These are phyloP conservation scores for Etheostoma cragini DNA, from an alignment of 2,113 vertebrate genomes.

Conservation along the genomic window DNA sequence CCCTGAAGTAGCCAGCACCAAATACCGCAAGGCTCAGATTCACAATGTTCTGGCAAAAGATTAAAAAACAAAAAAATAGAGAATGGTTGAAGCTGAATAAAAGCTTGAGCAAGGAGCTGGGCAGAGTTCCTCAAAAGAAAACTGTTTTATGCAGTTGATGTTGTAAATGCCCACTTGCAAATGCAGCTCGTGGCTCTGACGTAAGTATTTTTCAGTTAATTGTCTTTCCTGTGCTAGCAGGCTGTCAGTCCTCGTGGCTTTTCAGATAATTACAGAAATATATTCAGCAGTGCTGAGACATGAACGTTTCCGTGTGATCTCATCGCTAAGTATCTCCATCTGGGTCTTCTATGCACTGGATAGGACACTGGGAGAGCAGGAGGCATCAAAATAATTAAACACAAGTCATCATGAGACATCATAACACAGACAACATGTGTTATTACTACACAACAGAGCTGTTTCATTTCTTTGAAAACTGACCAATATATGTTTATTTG, in stretches of 20 bases:
- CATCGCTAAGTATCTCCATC: conserved; percentile 26
- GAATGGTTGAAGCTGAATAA: conserved; percentile 28
- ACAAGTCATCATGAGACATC: conserved; percentile 2
- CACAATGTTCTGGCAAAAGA: conserved; percentile 20
- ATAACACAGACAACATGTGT: conserved; percentile 17
- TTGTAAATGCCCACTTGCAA: conserved; percentile 40
- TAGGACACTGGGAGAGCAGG: conserved; percentile 6
- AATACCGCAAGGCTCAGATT: conserved; percentile 4
- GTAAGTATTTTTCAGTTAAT: conserved; percentile 19
- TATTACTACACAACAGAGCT: not conserved
- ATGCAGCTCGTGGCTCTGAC: conserved; percentile 29
- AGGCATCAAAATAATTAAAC: conserved; percentile 17
- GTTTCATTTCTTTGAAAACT: conserved; percentile 12
- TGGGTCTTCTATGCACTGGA: conserved; percentile 16
- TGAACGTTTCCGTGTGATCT: conserved; percentile 36
- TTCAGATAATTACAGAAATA: conserved; percentile 58
- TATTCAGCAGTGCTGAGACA: conserved; percentile 54
- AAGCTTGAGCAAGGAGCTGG: conserved; percentile 46
- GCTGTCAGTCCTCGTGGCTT: conserved; percentile 27
- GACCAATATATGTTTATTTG: not conserved
- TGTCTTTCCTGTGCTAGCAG: conserved; percentile 31
- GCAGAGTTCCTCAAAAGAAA: conserved; percentile 49
- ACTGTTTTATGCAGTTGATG: conserved; percentile 41
- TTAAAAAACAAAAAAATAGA: not conserved
- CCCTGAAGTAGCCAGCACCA: not conserved